Evolutionary conservation across 2,113 vertebrate species (phyloP).

Genomic region (Cheilinus undulatus): DNA sequence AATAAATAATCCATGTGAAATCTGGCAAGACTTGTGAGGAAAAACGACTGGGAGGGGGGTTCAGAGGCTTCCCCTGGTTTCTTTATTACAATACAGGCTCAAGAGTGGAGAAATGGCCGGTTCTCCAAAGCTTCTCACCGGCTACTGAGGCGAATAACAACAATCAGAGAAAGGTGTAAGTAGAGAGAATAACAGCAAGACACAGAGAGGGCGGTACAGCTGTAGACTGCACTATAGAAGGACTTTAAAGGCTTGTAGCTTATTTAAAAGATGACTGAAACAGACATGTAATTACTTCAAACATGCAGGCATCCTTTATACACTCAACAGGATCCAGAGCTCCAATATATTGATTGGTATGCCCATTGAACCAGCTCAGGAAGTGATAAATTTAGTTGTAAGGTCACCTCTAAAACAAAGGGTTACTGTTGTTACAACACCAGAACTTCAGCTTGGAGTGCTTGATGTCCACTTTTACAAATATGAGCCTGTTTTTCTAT

Average conservation of each 20-base stretch:
- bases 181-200: not conserved
- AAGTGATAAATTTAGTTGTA: no score
- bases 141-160: not conserved
- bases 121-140: not conserved
- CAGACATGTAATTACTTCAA: no score
- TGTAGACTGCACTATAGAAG: not conserved
- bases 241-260: not conserved
- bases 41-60: constrained; percentile 9
- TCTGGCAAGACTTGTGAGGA: constrained; percentile 31
- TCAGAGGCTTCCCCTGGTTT: constrained; percentile 2
- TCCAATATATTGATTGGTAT: no score
- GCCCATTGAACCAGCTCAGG: no score
- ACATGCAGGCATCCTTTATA: no score
- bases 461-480: no score
- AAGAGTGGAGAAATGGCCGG: not conserved
- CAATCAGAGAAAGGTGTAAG: not conserved
- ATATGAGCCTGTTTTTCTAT: no score
- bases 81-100: not conserved
- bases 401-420: no score
- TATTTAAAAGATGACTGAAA: not conserved
- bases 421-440: no score
- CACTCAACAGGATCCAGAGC: no score
- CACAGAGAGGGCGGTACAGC: not conserved
- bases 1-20: constrained; percentile 67
- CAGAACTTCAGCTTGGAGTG: no score